Conservation (phyloP, 2,113 vertebrate species). For the Sarotherodon lohbergeri region DNA sequence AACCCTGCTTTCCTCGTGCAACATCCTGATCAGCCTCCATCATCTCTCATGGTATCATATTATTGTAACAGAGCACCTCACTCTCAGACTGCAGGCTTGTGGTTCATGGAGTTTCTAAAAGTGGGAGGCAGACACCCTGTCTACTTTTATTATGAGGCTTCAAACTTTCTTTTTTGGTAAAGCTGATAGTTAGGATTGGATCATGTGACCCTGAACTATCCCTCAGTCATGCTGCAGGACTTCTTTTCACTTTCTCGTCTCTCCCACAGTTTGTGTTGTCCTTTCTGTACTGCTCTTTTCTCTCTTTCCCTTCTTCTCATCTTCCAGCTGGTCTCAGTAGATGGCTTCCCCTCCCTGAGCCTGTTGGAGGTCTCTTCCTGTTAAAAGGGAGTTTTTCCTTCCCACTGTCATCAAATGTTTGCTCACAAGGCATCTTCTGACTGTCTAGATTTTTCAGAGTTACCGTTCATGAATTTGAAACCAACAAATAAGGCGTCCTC, state of each 20-base stretch:
- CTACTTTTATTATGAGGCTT: background rate
- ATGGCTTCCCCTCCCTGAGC: background rate
- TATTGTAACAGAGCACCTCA: background rate
- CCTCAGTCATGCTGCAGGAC: background rate
- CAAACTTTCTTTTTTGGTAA: background rate
- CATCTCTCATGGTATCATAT: background rate
- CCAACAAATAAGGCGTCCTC: rapidly evolving
- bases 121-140: background rate
- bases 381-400: background rate
- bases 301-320: background rate
- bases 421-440: background rate
- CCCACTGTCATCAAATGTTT: background rate
- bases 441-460: background rate
- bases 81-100: background rate
- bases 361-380: background rate
- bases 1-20: background rate
- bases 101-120: background rate
- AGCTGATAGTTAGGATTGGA: background rate
- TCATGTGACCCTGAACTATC: background rate
- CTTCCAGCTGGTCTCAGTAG: background rate
- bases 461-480: background rate
- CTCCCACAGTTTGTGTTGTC: background rate
- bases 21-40: background rate
- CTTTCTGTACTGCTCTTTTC: background rate
- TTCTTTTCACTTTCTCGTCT: background rate